A percentile compares a stretch with the other conserved stretches of the same genome.
Evolutionary conservation across 1,140 invertebrate species (phyloP).

Genomic region (Scaptomyza pallida): DNA sequence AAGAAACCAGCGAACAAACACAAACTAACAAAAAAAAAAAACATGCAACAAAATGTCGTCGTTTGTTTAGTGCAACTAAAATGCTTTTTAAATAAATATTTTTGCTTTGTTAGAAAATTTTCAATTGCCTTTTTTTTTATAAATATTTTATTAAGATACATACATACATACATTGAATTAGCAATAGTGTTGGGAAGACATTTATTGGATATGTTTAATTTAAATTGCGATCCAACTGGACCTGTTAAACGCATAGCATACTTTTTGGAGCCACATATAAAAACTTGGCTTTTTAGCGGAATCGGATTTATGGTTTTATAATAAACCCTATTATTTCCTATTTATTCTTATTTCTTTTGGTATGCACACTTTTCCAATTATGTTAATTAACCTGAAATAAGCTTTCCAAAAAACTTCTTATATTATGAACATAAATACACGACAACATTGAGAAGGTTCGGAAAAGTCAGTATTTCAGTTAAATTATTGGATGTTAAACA

Average conservation of each 20-base stretch:
- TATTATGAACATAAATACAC: too few relatives aligned
- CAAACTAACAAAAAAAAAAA: slow-evolving; percentile 42
- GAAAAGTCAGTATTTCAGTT: too few relatives aligned
- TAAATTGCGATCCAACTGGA: background rate
- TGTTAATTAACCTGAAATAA: too few relatives aligned
- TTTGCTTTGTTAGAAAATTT: slow-evolving; percentile 69
- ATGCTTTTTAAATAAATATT: slow-evolving; percentile 63
- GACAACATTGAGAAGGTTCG: too few relatives aligned
- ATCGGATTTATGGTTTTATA: background rate
- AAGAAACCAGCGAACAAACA: slow-evolving; percentile 29
- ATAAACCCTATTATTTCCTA: too few relatives aligned
- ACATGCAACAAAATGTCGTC: slow-evolving; percentile 31
- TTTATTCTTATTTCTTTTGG: too few relatives aligned
- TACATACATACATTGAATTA: slow-evolving; percentile 5
- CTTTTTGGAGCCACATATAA: background rate
- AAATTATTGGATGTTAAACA: background rate
- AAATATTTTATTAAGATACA: background rate
- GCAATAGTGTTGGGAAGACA: slow-evolving; percentile 20
- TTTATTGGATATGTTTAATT: background rate
- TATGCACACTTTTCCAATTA: too few relatives aligned
- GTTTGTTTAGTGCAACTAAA: slow-evolving; percentile 41
- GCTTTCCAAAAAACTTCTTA: too few relatives aligned
- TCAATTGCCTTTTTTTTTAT: slow-evolving; percentile 9
- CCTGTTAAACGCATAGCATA: slow-evolving; percentile 2
- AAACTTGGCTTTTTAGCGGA: background rate